Percentiles rank a stretch among this genome's conserved stretches.
Conservation (phyloP, 2,888 invertebrate genomes). For the Phragmatobia fuliginosa region DNA sequence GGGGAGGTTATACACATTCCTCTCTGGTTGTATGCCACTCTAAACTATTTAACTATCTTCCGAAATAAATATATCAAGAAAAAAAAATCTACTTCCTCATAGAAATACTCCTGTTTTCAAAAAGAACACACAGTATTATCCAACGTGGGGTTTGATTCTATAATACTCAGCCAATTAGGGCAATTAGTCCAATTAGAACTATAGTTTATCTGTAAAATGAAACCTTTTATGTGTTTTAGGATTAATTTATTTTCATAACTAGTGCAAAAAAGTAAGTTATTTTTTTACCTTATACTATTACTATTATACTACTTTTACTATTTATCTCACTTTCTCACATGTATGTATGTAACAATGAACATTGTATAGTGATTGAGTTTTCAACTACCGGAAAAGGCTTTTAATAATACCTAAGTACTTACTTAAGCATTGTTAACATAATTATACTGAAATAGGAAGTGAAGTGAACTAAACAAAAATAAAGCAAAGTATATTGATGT, state of each 20-base stretch:
- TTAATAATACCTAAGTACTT: slow-evolving; percentile 5
- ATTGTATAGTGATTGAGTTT: background rate
- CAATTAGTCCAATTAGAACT: too few relatives aligned
- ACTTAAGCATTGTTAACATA: slow-evolving; percentile 6
- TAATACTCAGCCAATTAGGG: too few relatives aligned
- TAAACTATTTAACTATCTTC: too few relatives aligned
- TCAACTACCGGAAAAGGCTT: slow-evolving; percentile 18
- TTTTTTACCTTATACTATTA: background rate
- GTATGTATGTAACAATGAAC: slow-evolving; percentile 11
- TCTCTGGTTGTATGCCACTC: too few relatives aligned
- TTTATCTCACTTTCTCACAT: slow-evolving; percentile 18
- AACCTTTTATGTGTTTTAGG: background rate
- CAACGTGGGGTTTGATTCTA: too few relatives aligned
- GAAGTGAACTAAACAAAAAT: background rate
- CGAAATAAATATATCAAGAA: too few relatives aligned
- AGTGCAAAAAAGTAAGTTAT: background rate
- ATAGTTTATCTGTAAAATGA: too few relatives aligned
- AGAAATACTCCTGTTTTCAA: too few relatives aligned
- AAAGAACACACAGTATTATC: too few relatives aligned
- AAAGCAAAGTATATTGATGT: background rate
- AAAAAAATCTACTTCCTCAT: too few relatives aligned
- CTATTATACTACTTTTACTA: too few relatives aligned
- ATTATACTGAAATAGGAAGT: slow-evolving; percentile 9
- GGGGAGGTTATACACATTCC: too few relatives aligned
- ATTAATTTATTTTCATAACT: background rate